A percentile compares a stretch with the other conserved stretches of the same genome.
Evolutionary conservation across 2,797 vertebrate genomes (phyloP).

Genomic region (Meda fulgida): DNA sequence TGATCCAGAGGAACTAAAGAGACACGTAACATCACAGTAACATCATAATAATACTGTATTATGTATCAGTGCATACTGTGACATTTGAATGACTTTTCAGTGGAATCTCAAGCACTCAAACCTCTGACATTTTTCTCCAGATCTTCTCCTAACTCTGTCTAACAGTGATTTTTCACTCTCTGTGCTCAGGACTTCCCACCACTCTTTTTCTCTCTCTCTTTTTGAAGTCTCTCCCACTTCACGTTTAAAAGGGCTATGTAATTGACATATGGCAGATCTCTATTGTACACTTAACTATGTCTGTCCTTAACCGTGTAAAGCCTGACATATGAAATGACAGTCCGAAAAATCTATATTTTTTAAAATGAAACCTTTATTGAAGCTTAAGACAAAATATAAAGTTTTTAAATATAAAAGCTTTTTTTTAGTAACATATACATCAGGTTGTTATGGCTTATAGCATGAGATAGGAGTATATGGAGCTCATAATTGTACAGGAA

Average conservation of each 20-base stretch:
- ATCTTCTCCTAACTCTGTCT: not conserved
- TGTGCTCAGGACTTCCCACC: not conserved
- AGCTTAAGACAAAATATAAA: not conserved
- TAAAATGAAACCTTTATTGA: not conserved
- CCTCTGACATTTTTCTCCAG: slow-evolving; percentile 7
- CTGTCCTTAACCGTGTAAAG: not conserved
- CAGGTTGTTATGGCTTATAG: not conserved
- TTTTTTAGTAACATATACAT: not conserved
- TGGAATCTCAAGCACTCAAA: slow-evolving; percentile 14
- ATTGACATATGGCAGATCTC: not conserved
- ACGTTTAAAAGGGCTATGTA: slow-evolving; percentile 16
- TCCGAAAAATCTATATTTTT: not conserved
- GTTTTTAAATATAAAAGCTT: no score
- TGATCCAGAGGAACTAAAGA: not conserved
- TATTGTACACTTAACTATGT: not conserved
- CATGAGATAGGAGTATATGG: not conserved
- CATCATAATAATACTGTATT: slow-evolving; percentile 5
- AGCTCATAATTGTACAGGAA: no score
- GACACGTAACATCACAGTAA: not conserved
- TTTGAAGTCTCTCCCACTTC: not conserved
- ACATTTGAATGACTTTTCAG: slow-evolving; percentile 36
- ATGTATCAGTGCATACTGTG: slow-evolving; percentile 22
- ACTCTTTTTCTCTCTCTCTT: not conserved
- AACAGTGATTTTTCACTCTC: slow-evolving; percentile 3
- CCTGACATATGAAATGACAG: not conserved